Evolutionary conservation across 2,888 invertebrate genomes (phyloP), one percentile per base, ranked within the genome.

Genomic region (Troides helena): DNA sequence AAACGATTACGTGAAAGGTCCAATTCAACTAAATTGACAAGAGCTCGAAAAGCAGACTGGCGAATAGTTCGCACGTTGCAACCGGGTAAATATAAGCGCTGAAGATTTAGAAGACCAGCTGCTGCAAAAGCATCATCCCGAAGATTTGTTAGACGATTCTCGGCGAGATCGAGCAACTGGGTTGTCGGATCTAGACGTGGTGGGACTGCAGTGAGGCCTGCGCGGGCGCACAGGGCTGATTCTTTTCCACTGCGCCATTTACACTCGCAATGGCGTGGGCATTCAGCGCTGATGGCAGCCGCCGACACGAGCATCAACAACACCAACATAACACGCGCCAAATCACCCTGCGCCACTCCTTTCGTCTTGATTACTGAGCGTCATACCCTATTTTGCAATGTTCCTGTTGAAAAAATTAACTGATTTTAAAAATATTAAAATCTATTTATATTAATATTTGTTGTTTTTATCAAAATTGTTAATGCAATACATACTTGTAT

Each of bases 191-290:
- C 97, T 72, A 97, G 94, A 73, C 95, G 95, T 64, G 93, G 92
- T 53, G 97, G 97, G 76, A 97, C 94, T 80, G 94, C 93, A 77
- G 95, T 94, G 78, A 97, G 94, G 83, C 96, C 96, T 72, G 96
- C 96, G 84, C 95, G 95, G 78, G 94, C 94, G 90, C 97, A 97
- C 78, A 96, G 93, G 70, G 96, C 97, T 65, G 96, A 96, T 89
- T 97, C 97, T 87, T 97, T 97, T 79, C 97, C 97, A 83, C 95
- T 95, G 86, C 96, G 96, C 97, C 97, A 97, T 89, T 97, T 97
- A 93, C 97, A 97, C 88, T 97, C 96, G 90, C 97, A 97, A 78
- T 95, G 93, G 73, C 94, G 93, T 67, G 96, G 96, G 84, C 96
- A 96, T 78, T 95, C 95, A 81, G 95, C 94, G 80, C 92, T 88